A percentile compares a stretch with the other conserved stretches of the same genome.
phyloP scores from a whole-genome alignment of 2,797 vertebrate genomes.

The Cyprinodon diabolis region DNA sequence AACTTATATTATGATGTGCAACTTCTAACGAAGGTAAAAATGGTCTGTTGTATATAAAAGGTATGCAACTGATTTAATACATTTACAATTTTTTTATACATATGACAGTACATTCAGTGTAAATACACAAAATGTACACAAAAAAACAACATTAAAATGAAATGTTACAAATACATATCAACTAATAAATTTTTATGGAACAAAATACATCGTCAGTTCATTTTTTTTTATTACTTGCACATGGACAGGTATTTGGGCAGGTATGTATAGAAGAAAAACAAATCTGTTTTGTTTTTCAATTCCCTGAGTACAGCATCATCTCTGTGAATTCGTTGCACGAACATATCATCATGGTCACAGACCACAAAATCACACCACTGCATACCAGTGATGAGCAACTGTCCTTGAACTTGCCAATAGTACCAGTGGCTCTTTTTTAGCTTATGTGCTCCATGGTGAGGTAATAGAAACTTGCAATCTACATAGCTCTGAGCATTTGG shows the following conservation, averaged over 20 bases:
- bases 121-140: too few species aligned
- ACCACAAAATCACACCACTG: conserved; percentile 1
- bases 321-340: neutral
- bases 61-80: too few species aligned
- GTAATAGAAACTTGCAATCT: neutral
- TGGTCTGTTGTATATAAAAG: too few species aligned
- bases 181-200: too few species aligned
- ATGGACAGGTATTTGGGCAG: neutral
- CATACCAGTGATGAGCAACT: neutral
- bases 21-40: too few species aligned
- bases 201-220: too few species aligned
- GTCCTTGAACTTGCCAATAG: neutral
- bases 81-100: too few species aligned
- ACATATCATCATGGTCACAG: neutral
- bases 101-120: too few species aligned
- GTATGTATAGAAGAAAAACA: conserved; percentile 3
- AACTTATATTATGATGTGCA: too few species aligned
- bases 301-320: neutral
- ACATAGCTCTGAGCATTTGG: neutral
- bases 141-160: too few species aligned
- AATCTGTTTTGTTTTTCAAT: neutral
- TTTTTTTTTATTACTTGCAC: neutral
- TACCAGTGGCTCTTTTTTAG: neutral
- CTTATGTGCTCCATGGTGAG: neutral
- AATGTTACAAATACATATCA: too few species aligned